phyloP scores from a whole-genome alignment of 2,797 vertebrate genomes.

The Gastrophryne carolinensis region DNA sequence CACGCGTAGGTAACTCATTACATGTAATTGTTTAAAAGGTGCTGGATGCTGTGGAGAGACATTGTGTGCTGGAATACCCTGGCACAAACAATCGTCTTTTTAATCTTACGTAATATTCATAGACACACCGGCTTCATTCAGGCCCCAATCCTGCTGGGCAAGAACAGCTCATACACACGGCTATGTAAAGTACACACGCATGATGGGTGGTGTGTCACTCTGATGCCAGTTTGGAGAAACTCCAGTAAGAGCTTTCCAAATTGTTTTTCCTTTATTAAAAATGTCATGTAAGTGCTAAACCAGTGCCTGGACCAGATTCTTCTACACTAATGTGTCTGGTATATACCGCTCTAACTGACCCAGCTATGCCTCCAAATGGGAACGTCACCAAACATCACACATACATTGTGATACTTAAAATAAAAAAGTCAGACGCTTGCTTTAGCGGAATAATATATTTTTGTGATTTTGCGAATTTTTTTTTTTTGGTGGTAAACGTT shows the following conservation, averaged over 20 bases:
- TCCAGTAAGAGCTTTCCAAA: background rate
- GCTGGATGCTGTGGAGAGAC: background rate
- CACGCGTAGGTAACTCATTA: background rate
- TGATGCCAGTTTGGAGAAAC: background rate
- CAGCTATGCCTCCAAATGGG: no score
- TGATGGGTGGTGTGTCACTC: background rate
- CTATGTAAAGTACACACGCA: background rate
- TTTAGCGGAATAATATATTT: no score
- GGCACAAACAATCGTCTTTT: background rate
- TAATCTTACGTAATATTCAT: slow-evolving; percentile 14
- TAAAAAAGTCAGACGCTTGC: no score
- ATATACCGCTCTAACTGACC: no score
- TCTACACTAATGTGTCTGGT: no score
- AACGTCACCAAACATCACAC: no score
- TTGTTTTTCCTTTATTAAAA: background rate
- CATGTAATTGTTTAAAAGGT: background rate
- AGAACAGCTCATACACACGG: background rate
- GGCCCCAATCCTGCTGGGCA: background rate
- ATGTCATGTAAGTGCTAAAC: background rate
- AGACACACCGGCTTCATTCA: background rate
- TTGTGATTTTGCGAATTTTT: no score
- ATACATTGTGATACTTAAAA: no score
- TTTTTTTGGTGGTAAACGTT: no score
- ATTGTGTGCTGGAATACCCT: background rate
- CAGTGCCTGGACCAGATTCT: no score